phyloP scores from a whole-genome alignment of 2,888 invertebrate genomes.

The Silvanus unidentatus region DNA sequence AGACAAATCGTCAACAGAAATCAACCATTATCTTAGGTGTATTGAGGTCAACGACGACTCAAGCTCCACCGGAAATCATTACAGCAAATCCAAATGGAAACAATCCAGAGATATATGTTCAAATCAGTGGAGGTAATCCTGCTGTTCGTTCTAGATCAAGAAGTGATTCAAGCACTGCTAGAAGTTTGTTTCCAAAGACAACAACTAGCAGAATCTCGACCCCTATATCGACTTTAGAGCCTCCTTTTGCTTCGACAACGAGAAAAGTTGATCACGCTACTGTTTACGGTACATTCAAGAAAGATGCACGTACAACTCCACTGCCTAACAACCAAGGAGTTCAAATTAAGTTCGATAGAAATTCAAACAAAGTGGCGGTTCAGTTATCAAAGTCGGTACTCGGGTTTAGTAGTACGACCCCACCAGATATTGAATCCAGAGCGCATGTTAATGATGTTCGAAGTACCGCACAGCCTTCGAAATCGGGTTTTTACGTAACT shows the following conservation, averaged over 20 bases:
- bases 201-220: background rate
- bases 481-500: conserved; percentile 19
- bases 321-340: conserved; percentile 13
- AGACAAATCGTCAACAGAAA: conserved; percentile 10
- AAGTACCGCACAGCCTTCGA: conserved; percentile 7
- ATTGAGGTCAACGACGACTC: conserved; percentile 8
- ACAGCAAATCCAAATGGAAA: background rate
- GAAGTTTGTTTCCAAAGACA: background rate
- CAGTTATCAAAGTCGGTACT: conserved; percentile 23
- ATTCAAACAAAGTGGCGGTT: conserved; percentile 21
- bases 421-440: background rate
- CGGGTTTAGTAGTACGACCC: background rate
- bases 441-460: background rate
- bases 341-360: conserved; percentile 23
- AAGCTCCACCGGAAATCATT: too few species aligned
- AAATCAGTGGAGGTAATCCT: background rate
- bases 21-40: conserved; percentile 14
- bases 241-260: conserved; percentile 31
- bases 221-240: background rate
- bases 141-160: background rate
- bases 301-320: conserved; percentile 25
- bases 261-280: conserved; percentile 43
- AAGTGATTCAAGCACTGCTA: background rate
- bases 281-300: conserved; percentile 41
- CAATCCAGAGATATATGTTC: background rate